Evolutionary conservation across 23 tunicate genomes (phyloP).

Genomic region (Ciona savignyi): DNA sequence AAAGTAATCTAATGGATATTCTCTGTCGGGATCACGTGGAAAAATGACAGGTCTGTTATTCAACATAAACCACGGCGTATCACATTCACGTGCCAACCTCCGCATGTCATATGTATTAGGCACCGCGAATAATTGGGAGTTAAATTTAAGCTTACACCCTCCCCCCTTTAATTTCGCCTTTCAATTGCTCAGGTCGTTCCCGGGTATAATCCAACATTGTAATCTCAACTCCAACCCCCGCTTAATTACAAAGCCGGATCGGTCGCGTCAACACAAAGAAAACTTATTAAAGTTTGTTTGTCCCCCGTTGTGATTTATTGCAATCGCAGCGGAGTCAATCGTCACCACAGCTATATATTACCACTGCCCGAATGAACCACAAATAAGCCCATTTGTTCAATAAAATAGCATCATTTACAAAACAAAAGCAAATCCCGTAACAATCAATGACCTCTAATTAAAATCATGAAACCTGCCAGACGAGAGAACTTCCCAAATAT

Average conservation of each 20-base stretch:
- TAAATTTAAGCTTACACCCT: not conserved
- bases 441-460: not conserved
- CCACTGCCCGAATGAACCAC: not conserved
- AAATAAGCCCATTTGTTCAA: too few relatives aligned
- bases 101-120: not conserved
- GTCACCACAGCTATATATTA: not conserved
- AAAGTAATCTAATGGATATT: not conserved
- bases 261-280: constrained; percentile 5
- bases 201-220: not conserved
- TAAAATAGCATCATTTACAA: not conserved
- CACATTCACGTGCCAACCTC: not conserved
- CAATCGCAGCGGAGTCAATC: constrained; percentile 2
- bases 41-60: not conserved
- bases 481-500: too few relatives aligned
- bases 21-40: not conserved
- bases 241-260: constrained; percentile 7
- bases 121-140: not conserved
- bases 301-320: constrained; percentile 7
- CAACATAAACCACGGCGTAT: not conserved
- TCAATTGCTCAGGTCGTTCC: not conserved
- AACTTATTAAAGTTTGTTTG: constrained; percentile 5
- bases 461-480: too few relatives aligned
- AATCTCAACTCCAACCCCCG: not conserved
- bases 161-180: not conserved
- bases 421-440: not conserved